Percentiles rank a stretch among this genome's conserved stretches.
phyloP scores from a whole-genome alignment of 2,797 vertebrate species.

The Pitangus sulphuratus region DNA sequence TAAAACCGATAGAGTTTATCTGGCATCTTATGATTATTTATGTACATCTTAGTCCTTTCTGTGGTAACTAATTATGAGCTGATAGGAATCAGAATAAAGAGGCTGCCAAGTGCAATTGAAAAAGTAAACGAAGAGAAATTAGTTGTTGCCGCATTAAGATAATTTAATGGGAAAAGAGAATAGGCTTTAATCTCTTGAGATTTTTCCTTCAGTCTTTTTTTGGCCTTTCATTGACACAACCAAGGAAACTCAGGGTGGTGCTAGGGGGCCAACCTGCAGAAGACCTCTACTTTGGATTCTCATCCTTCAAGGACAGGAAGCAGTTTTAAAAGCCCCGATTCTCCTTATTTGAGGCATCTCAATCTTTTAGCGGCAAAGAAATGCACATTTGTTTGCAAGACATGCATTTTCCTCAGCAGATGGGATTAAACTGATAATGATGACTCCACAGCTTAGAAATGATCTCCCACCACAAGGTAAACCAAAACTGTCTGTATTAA shows the following conservation, averaged over 20 bases:
- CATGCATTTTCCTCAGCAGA: conserved; percentile 17
- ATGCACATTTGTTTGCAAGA: neutral
- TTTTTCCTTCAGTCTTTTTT: neutral
- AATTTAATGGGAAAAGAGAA: neutral
- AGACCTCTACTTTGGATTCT: neutral
- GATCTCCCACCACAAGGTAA: conserved; percentile 1
- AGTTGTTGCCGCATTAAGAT: neutral
- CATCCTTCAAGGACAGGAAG: neutral
- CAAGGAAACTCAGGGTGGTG: conserved; percentile 4
- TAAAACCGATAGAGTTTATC: conserved; percentile 68
- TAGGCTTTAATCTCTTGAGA: neutral
- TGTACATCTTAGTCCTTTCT: conserved; percentile 43
- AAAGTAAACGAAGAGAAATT: conserved; percentile 20
- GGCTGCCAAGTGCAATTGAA: conserved; percentile 26
- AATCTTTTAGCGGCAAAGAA: neutral
- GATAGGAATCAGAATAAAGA: conserved; percentile 48
- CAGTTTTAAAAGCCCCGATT: neutral
- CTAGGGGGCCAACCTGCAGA: neutral
- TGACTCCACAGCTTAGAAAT: neutral
- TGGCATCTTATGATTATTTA: conserved; percentile 72
- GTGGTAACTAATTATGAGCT: conserved; percentile 58
- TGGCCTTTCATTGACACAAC: neutral
- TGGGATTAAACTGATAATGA: conserved; percentile 56
- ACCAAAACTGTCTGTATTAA: conserved; percentile 4
- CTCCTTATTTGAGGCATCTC: neutral